Percentiles rank a stretch among this genome's conserved stretches.
Evolutionary conservation across 1,140 invertebrate species (phyloP).

Genomic region (Drosophila grimshawi): DNA sequence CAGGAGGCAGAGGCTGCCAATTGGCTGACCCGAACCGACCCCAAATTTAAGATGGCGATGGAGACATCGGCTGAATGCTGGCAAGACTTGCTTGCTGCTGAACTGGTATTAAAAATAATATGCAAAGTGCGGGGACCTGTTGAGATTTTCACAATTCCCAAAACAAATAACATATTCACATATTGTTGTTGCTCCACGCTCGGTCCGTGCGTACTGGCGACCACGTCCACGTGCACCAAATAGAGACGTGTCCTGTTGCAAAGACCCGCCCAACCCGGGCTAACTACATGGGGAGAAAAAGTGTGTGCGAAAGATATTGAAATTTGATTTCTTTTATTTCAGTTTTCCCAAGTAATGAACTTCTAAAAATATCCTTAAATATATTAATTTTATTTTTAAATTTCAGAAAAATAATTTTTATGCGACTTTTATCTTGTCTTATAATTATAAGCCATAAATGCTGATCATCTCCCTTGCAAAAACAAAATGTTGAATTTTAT

Average conservation of each 20-base stretch:
- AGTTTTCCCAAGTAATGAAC: too few relatives aligned
- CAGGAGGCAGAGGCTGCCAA: constrained; percentile 39
- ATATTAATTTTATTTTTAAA: too few relatives aligned
- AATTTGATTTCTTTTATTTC: too few relatives aligned
- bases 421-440: too few relatives aligned
- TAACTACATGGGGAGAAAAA: neutral
- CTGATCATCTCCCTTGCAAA: too few relatives aligned
- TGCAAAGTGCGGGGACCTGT: constrained; percentile 85
- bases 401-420: too few relatives aligned
- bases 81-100: constrained; percentile 44
- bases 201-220: constrained; percentile 30
- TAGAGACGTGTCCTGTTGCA: constrained; percentile 29
- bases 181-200: constrained; percentile 65
- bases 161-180: constrained; percentile 85
- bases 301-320: neutral
- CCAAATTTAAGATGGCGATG: neutral
- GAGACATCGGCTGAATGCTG: constrained; percentile 24
- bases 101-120: constrained; percentile 84
- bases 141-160: constrained; percentile 84
- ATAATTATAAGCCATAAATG: too few relatives aligned
- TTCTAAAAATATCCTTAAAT: too few relatives aligned
- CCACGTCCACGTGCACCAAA: constrained; percentile 31
- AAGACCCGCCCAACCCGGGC: neutral
- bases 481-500: neutral
- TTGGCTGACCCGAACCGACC: constrained; percentile 65